Base-by-base conservation (phyloP, 1,140 invertebrate genomes). In the Drosophila grimshawi region DNA sequence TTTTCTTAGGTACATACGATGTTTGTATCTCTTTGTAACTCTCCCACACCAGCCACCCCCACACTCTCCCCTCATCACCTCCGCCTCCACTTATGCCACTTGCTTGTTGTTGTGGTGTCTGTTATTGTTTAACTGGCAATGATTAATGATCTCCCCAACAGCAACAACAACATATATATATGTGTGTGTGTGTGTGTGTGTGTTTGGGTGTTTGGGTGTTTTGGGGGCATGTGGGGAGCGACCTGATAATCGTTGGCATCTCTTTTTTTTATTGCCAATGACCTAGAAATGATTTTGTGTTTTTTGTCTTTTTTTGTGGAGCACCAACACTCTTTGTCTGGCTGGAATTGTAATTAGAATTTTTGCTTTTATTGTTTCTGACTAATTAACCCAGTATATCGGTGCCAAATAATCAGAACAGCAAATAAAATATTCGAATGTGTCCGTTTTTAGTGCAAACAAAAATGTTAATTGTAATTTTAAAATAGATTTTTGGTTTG, bases 71-170 rank as follows among this genome's bases (percentile, higher is more conserved):
- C 35, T 4, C 39, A 3, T 2, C 7, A 11, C 2, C 8, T 32
- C 5, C 29, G 29, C 5, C 56, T 76, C n/a, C n/a, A 63, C 65
- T 51, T 73, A 77, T 83, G 76, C 70, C 81, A 80, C 72, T 85
- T 83, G 76, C 19, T 83, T 78, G 76, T 46, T 71, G 45, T 51
- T 72, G 55, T 43, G 43, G 51, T 52, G 46, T 70, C 73, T 75
- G 70, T 78, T 86, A 81, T 85, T 85, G 81, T 83, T 83, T 83
- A 85, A 85, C 81, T 78, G 81, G 81, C 77, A 81, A 86, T 86
- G 82, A 86, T 86, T 86, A 86, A 86, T 86, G 82, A 78, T 77
- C 63, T 61, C 53, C 4, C 5, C 60, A 30, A 49, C 67, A 76
- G 59, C 61, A 80, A 55, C 30, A 68, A 5, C 11, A 46, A 19